Percentiles rank a stretch among this genome's conserved stretches.
These are phyloP conservation scores for Numida meleagris DNA, from an alignment of 2,113 vertebrate species.

Conservation along the genomic window DNA sequence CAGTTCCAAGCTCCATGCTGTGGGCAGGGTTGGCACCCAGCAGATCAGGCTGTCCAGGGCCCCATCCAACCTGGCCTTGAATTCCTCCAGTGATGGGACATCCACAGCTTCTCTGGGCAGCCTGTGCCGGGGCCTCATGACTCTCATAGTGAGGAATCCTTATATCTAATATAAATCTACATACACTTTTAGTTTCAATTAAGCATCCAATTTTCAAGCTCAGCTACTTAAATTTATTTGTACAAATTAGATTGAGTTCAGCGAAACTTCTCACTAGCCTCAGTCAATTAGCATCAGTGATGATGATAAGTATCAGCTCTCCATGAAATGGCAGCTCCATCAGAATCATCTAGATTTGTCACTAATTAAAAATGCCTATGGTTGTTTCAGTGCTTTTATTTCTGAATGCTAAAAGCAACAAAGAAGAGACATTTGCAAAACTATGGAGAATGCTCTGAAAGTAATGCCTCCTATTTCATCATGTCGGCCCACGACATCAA, in stretches of 20 bases:
- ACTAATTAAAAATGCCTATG: neutral
- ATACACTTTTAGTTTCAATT: neutral
- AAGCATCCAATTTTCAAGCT: neutral
- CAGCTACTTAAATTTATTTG: neutral
- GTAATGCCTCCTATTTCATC: neutral
- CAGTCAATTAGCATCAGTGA: neutral
- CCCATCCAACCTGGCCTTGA: too few species aligned
- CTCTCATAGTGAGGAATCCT: neutral
- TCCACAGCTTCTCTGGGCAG: neutral
- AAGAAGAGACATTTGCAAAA: conserved; percentile 20
- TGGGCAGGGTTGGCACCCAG: too few species aligned
- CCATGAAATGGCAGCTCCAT: neutral
- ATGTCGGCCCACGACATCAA: too few species aligned
- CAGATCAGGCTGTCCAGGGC: too few species aligned
- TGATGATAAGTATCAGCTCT: neutral
- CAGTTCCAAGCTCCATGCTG: too few species aligned
- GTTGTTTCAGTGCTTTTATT: conserved; percentile 21
- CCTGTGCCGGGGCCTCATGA: neutral
- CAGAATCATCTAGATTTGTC: neutral
- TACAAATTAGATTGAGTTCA: neutral
- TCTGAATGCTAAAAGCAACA: conserved; percentile 10
- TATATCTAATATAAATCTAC: neutral
- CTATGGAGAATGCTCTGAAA: neutral
- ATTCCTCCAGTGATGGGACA: too few species aligned
- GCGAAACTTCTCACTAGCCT: neutral